Base-by-base conservation (phyloP, 2,797 vertebrate genomes). In the Melanotaenia parkinsoni region DNA sequence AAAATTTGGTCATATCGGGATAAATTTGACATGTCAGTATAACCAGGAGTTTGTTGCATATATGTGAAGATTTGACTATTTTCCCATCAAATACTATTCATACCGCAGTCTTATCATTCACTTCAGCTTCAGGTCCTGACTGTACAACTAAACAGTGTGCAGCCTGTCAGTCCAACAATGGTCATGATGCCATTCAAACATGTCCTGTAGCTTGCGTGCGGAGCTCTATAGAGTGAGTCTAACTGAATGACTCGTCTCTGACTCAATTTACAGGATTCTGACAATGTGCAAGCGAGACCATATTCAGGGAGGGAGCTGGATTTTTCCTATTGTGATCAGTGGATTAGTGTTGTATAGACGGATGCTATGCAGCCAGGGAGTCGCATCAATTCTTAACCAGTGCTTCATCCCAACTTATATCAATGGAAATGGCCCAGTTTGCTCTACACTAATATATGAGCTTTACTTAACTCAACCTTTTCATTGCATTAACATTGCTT, bases 191-290 rank as follows among this genome's bases (percentile, higher is more conserved):
- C 75, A 85, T 63, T 54, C 18, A 83, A 72, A 67, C 74, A 81
- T 71, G 80, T 83, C 81, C 40, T 72, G 77, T 56, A 50, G 85
- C 80, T 57, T 71, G 72, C 74, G 75, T 67, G 77, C 72, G 72
- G 57, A 33, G 54, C 77, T 74, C 59, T 58, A 70, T 65, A 70
- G 81, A 85, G 76, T 78, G 77, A 88, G 74, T 88, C 63, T 0
- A 3, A 38, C 79, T 88, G 80, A 89, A 86, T 90, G 88, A 89
- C 86, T 87, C 73, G 66, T 57, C 77, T 83, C 88, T 89, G 90
- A 92, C 86, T 91, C 89, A 78, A 82, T 88, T 86, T 86, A 84
- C 88, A 47, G 53, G 71, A 87, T 74, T 73, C 64, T 45, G 74
- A 88, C 87, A 81, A 81, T 84, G 83, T 79, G 86, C 81, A 67